Evolutionary conservation across 2,888 invertebrate genomes (phyloP), one percentile per base, ranked within the genome.

Genomic region (Aphodius sticticus): DNA sequence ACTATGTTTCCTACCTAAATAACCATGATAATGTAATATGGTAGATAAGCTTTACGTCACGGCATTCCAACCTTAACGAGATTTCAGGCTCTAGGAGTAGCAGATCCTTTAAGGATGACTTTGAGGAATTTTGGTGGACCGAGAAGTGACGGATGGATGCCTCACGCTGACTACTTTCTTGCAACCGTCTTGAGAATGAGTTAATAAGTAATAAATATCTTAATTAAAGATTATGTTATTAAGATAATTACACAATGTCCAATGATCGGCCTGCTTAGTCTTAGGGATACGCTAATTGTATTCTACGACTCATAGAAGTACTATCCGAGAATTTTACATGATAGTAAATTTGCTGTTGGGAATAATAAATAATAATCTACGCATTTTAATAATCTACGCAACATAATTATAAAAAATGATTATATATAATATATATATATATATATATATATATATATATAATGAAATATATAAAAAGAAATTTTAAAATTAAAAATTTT

Each of bases 171-270:
- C 74, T 74, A 74, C 74, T 37, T 71, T 16, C 35, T 6, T 16
- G 71, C 16, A 35, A 74, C 74, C 74, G 15, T 74, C 74, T 74
- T 74, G 37, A n/a, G 37, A 74, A 36, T 74, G 37, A 35, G 36
- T 74, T 74, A 74, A 74, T 74, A 74, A 74, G 36, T 74, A 74
- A 74, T 74, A 74, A 74, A 74, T 74, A 74, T 74, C 35, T 74
- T 74, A 74, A 74, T 74, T 74, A 74, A 74, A 37, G 74, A 74
- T 35, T 37, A 35, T 74, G 74, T 74, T 74, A 74, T 74, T 74
- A 74, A 37, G 74, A 74, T 74, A 35, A 74, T 74, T 74, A 74
- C 74, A 37, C 35, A 74, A 36, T 74, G 74, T 74, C 37, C 74
- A 74, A 74, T 74, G 35, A 74, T 35, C 74, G n/a, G 6, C 35